These are phyloP conservation scores for Sinocyclocheilus rhinocerous DNA, from an alignment of 2,113 vertebrate species.

Conservation along the genomic window DNA sequence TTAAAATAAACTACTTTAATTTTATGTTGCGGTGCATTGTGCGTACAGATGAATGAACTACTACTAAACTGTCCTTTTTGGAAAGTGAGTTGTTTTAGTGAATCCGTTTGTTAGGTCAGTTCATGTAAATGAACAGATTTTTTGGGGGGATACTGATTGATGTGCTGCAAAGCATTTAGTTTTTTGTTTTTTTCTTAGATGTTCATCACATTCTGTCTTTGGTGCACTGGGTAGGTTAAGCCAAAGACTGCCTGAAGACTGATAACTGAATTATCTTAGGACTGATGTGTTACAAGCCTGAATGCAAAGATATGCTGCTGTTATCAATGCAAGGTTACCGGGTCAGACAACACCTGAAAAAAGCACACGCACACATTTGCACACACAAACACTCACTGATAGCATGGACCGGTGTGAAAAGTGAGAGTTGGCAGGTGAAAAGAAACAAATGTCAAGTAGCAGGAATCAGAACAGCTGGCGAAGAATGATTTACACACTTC, in stretches of 20 bases:
- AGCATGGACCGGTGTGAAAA: conserved; percentile 41
- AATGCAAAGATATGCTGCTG: conserved; percentile 61
- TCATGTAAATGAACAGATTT: neutral
- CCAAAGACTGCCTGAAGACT: neutral
- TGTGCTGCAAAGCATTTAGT: neutral
- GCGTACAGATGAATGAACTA: neutral
- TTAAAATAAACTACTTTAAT: neutral
- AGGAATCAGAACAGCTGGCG: conserved; percentile 59
- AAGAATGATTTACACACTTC: conserved; percentile 58
- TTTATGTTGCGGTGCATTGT: neutral
- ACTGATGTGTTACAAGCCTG: conserved; percentile 41
- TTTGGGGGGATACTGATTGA: neutral
- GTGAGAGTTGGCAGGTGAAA: conserved; percentile 62
- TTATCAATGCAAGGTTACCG: conserved; percentile 63
- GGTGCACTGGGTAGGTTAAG: neutral
- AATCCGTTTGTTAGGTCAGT: neutral
- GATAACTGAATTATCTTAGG: conserved; percentile 1
- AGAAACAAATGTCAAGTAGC: conserved; percentile 67
- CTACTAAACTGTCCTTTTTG: neutral
- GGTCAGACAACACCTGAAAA: conserved; percentile 56
- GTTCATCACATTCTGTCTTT: neutral
- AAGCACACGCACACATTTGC: conserved; percentile 26
- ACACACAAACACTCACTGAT: conserved; percentile 49
- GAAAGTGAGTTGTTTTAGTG: neutral
- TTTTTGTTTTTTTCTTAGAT: neutral